Evolutionary conservation across 1,140 invertebrate genomes (phyloP).

Genomic region (Notospermus geniculatus): DNA sequence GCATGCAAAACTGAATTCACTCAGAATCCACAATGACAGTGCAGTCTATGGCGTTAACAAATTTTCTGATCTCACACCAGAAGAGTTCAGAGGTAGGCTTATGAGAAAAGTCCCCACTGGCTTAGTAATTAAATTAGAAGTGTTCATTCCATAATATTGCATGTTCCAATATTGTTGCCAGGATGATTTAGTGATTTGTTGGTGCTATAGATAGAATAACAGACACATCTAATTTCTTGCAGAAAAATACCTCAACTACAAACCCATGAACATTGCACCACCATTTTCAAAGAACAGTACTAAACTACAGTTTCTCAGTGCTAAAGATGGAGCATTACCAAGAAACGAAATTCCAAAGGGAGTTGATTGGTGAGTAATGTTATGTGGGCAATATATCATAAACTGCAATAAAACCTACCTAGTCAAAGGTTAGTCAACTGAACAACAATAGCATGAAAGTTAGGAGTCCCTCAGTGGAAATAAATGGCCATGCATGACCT

Average conservation of each 20-base stretch:
- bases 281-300: constrained; percentile 5
- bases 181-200: neutral
- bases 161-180: neutral
- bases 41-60: constrained; percentile 71
- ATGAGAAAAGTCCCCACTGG: neutral
- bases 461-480: neutral
- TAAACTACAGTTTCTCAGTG: neutral
- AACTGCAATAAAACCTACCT: neutral
- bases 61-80: constrained; percentile 71
- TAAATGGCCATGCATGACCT: neutral
- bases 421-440: neutral
- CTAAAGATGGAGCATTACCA: neutral
- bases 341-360: constrained; percentile 21
- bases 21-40: constrained; percentile 59
- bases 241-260: neutral
- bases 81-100: constrained; percentile 64
- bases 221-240: neutral
- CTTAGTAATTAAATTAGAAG: neutral
- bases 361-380: constrained; percentile 34
- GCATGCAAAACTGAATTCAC: constrained; percentile 65
- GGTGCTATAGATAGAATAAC: neutral
- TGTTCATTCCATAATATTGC: neutral
- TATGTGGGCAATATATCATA: too few species aligned
- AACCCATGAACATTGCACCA: neutral
- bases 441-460: neutral